Evolutionary conservation across 1,140 invertebrate species (phyloP).

Genomic region (Orchestia grillus): DNA sequence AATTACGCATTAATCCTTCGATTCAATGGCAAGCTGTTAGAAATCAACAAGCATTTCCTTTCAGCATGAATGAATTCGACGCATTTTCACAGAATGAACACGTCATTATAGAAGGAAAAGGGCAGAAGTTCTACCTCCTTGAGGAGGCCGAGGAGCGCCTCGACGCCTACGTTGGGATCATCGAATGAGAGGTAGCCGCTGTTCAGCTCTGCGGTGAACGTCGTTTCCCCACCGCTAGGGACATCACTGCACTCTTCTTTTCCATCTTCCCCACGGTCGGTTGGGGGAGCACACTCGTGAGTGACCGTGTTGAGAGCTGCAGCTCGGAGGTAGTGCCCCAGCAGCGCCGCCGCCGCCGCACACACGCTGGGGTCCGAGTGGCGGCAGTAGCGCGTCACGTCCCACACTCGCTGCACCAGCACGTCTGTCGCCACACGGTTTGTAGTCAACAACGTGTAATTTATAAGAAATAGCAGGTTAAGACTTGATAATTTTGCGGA

Average conservation of each 20-base stretch:
- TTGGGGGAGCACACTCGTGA: constrained; percentile 74
- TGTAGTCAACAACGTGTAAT: background rate
- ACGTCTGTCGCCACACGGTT: background rate
- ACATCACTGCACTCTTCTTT: background rate
- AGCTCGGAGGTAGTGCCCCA: constrained; percentile 79
- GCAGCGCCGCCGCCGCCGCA: constrained; percentile 79
- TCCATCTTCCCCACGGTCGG: background rate
- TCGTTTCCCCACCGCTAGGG: background rate
- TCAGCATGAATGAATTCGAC: no score
- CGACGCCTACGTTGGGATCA: background rate
- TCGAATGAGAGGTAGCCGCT: constrained; percentile 20
- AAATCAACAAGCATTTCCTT: no score
- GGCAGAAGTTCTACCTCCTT: background rate
- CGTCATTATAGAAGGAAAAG: background rate
- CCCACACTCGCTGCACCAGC: constrained; percentile 75
- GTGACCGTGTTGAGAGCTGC: constrained; percentile 72
- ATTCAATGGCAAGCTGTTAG: no score
- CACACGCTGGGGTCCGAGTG: constrained; percentile 88
- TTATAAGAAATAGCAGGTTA: background rate
- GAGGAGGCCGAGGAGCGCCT: background rate
- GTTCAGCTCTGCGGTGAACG: background rate
- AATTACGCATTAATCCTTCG: no score
- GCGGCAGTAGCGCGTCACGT: constrained; percentile 79
- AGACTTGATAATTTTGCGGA: background rate
- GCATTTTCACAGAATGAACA: no score